Conservation (phyloP, 1,140 invertebrate species). For the Onthophagus taurus region DNA sequence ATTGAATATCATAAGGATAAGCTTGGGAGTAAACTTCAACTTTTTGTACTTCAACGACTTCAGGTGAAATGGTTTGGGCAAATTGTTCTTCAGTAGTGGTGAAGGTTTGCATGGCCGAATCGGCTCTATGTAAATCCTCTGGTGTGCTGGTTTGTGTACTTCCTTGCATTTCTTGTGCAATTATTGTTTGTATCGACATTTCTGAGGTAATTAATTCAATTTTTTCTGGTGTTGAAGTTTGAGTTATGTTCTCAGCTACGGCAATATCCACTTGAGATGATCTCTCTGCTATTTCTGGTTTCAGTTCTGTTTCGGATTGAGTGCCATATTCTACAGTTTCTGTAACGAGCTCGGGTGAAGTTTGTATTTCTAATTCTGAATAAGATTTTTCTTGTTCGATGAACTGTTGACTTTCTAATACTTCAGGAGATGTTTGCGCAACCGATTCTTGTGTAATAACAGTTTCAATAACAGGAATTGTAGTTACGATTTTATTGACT, state of each 20-base stretch:
- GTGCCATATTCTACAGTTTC: constrained; percentile 36
- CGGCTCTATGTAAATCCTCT: constrained; percentile 34
- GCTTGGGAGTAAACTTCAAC: constrained; percentile 34
- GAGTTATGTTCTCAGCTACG: constrained; percentile 25
- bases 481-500: constrained; percentile 43
- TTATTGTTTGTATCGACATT: constrained; percentile 46
- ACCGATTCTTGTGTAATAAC: constrained; percentile 40
- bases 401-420: constrained; percentile 15
- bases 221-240: constrained; percentile 29
- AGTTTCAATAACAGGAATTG: constrained; percentile 49
- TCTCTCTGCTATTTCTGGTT: constrained; percentile 29
- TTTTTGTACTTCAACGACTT: constrained; percentile 34
- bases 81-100: constrained; percentile 39
- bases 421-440: constrained; percentile 40
- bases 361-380: constrained; percentile 46
- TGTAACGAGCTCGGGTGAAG: constrained; percentile 43
- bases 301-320: constrained; percentile 32
- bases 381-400: constrained; percentile 14
- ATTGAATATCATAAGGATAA: constrained; percentile 24
- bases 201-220: constrained; percentile 39
- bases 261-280: constrained; percentile 30
- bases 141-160: constrained; percentile 40
- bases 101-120: constrained; percentile 35
- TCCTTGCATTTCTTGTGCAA: constrained; percentile 33
- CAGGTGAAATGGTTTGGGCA: constrained; percentile 39